Evolutionary conservation across 2,888 invertebrate genomes (phyloP).

Genomic region (Sacculina carcini): DNA sequence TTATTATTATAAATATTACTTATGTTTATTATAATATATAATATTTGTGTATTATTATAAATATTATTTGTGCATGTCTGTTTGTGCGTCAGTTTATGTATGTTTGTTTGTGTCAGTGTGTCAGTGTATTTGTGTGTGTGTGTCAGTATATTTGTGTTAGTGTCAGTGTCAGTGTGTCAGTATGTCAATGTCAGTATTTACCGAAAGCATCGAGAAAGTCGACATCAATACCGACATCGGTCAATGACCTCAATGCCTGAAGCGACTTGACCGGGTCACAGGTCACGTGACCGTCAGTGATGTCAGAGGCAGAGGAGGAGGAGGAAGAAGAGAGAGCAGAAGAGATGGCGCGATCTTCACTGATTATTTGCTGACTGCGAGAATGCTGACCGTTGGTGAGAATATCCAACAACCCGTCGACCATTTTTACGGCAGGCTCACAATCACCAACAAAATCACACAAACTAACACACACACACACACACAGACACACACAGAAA

Average conservation of each 20-base stretch:
- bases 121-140: no score
- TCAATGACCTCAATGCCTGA: conserved; percentile 40
- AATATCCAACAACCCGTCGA: conserved; percentile 52
- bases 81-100: no score
- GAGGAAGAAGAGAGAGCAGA: no score
- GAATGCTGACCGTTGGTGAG: conserved; percentile 60
- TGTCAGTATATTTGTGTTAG: no score
- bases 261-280: no score
- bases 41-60: not conserved
- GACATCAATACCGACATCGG: conserved; percentile 55
- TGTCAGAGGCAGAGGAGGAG: no score
- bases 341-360: no score
- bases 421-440: conserved; percentile 44
- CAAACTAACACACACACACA: conserved; percentile 29
- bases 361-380: conserved; percentile 32
- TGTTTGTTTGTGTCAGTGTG: no score
- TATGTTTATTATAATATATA: conserved; percentile 2
- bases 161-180: no score
- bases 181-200: no score
- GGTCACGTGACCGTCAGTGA: no score
- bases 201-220: conserved; percentile 47
- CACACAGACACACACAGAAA: no score
- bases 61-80: not conserved
- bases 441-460: conserved; percentile 51
- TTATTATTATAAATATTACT: conserved; percentile 3